Percentiles rank a stretch among this genome's conserved stretches.
phyloP scores from a whole-genome alignment of 2,888 invertebrate species.

The Sphaerophoria rueppellii region DNA sequence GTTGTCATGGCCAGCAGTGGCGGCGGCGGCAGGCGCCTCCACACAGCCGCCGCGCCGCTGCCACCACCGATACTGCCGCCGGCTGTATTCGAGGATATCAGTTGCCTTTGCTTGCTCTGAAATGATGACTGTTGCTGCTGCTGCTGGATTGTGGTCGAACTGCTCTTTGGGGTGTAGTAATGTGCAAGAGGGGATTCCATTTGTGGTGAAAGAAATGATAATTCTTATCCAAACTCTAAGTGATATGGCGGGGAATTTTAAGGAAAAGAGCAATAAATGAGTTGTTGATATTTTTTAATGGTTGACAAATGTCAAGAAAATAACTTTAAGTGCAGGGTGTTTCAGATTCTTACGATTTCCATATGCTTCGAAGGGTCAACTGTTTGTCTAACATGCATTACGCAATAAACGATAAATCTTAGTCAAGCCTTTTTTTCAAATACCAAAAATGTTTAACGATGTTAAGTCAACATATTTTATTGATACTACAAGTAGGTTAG shows the following conservation, averaged over 20 bases:
- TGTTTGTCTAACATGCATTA: no score
- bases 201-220: constrained; percentile 48
- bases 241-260: constrained; percentile 33
- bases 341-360: neutral
- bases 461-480: no score
- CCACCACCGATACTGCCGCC: no score
- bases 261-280: constrained; percentile 66
- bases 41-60: constrained; percentile 4
- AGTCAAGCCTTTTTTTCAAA: no score
- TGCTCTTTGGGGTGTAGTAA: neutral
- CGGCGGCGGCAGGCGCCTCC: constrained; percentile 19
- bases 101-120: constrained; percentile 22
- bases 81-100: constrained; percentile 9
- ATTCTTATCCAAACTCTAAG: constrained; percentile 22
- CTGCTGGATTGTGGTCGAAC: neutral
- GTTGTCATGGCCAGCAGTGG: constrained; percentile 62
- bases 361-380: no score
- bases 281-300: constrained; percentile 69
- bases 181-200: constrained; percentile 59
- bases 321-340: constrained; percentile 16
- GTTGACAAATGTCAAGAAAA: constrained; percentile 67
- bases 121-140: constrained; percentile 16
- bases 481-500: no score
- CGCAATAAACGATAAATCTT: no score
- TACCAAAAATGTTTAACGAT: no score